Base-by-base conservation (phyloP, 2,797 vertebrate species). In the Schizopygopsis pylzovi region DNA sequence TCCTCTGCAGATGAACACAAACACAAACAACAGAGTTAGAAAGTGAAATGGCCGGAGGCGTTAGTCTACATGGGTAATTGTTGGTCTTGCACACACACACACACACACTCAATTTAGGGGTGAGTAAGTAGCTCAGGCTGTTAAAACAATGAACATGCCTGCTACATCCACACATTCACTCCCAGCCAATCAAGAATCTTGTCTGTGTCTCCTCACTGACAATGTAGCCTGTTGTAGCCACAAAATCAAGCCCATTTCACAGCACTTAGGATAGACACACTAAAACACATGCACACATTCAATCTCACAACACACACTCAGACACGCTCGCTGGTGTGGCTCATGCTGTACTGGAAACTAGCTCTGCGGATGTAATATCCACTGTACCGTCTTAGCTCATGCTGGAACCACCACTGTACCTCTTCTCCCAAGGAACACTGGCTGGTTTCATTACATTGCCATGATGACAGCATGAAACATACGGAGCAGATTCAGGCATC, bases 301-400 rank as follows among this genome's bases (percentile, higher is more conserved):
- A 71, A 18, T 22, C 67, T 39, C 76, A 56, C 25, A 37, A 10
- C 45, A 81, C 20, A 61, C 82, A 63, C 54, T 25, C 16, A 77
- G 54, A 76, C 54, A 56, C 61, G 10, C 79, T 79, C 39, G 8
- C 70, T 59, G 25, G 37, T 25, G n/a, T 43, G 33, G 49, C 72
- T 91, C 94, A 95, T 95, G 95, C 94, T 93, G 93, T 93, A 92
- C 93, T 93, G 92, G 94, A 94, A 95, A 90, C 88, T 93, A 92
- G 92, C 92, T 92, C 72, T 63, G 86, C 9, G 52, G 83, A 87
- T 86, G 79, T 33, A 78, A 61, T 65, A 83, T 87, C 72, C 68
- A 83, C 71, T 70, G 59, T 72, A 80, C 63, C 78, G 4, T 75
- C 59, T 81, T 18, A 71, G 92, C 88, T 82, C 92, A 94, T 94